Evolutionary conservation across 1,140 invertebrate species (phyloP), one percentile per base, ranked within the genome.

Genomic region (Cylas formicarius): DNA sequence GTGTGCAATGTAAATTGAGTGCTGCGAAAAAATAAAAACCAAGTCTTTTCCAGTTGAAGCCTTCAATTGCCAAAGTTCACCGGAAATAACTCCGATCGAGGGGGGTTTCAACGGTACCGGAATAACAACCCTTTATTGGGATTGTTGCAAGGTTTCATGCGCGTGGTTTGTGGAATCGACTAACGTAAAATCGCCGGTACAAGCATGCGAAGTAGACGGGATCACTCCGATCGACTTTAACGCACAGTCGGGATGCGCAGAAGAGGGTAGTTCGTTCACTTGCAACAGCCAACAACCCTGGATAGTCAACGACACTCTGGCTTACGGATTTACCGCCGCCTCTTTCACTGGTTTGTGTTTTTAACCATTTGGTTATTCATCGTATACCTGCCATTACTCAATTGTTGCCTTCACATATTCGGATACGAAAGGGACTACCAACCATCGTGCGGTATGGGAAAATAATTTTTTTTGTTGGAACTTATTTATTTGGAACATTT

Each of bases 341-440:
- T 48, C 45, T 7, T 48, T 48, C 28, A 21, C 20, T 3, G 45
- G 45, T 13, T n/a, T n/a, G n/a, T n/a, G n/a, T n/a, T n/a, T n/a
- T n/a, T n/a, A n/a, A n/a, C n/a, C n/a, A n/a, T n/a, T n/a, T n/a
- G n/a, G n/a, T n/a, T n/a, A n/a, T n/a, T n/a, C n/a, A n/a, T n/a
- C n/a, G n/a, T n/a, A n/a, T n/a, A n/a, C n/a, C n/a, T n/a, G n/a
- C n/a, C n/a, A n/a, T n/a, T n/a, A n/a, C n/a, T n/a, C n/a, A n/a
- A n/a, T n/a, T n/a, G n/a, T n/a, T n/a, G n/a, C n/a, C n/a, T n/a
- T n/a, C n/a, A n/a, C n/a, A n/a, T n/a, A n/a, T n/a, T n/a, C n/a
- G n/a, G n/a, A n/a, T n/a, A n/a, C n/a, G n/a, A n/a, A n/a, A n/a
- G n/a, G n/a, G n/a, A n/a, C n/a, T n/a, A n/a, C n/a, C n/a, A n/a